Evolutionary conservation across 2,113 vertebrate species (phyloP), one percentile per base, ranked within the genome.

Genomic region (Forbesichthys papilliferus): DNA sequence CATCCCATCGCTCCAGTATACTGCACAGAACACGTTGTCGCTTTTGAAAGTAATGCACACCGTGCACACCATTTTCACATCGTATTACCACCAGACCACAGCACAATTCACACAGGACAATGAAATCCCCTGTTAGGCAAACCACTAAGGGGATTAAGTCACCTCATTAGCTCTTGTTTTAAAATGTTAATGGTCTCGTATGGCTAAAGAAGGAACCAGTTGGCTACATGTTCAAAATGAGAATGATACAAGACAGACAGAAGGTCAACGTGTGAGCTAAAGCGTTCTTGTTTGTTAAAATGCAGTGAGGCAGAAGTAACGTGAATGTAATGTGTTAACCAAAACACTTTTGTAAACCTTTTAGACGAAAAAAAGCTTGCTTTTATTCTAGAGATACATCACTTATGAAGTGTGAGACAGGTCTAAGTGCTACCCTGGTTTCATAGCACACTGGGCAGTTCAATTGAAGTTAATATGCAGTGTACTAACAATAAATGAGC

Each of bases 131-230:
- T 42, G 46, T 27, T 58, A 14, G 58, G 53, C n/a, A 46, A 42
- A 63, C 6, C 20, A 49, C 11, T 4, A 54, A 61, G 51, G 36
- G 14, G 6, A 48, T 55, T 34, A 53, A n/a, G 11, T 3, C 48
- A 8, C 51, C 14, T 71, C 55, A 62, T 70, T 59, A 42, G 46
- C 54, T 20, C 4, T 47, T 58, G 64, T 75, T 27, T 27, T 64
- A 57, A 56, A 48, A 64, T 42, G 33, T 16, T 4, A 53, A 8
- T 42, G 36, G 36, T 27, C 27, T 27, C 27, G 27, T 27, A 42
- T 42, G 7, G 36, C 36, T 42, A 42, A 42, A 42, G 7, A 42
- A 42, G 27, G 36, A 42, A 6, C 36, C 36, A 42, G 36, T 42
- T 27, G 27, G 27, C 27, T 27, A 8, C 36, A 42, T 5, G 36